phyloP scores from a whole-genome alignment of 2,888 invertebrate species.

The Dicycla oo region DNA sequence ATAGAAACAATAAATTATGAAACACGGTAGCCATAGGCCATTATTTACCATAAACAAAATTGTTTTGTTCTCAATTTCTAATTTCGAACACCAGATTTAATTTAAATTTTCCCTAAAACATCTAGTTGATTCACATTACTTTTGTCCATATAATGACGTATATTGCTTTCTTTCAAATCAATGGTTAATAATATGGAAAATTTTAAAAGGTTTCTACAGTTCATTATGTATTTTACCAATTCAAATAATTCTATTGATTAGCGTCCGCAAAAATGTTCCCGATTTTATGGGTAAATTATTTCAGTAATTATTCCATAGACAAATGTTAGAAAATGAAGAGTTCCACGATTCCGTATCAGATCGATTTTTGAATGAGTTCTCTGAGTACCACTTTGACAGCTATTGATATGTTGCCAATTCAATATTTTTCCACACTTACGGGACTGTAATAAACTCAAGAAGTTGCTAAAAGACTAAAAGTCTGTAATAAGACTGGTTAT shows the following conservation, averaged over 20 bases:
- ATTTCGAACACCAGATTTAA: neutral
- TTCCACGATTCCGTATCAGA: neutral
- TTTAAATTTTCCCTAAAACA: neutral
- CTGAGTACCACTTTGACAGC: constrained; percentile 7
- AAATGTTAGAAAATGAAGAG: neutral
- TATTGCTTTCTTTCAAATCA: neutral
- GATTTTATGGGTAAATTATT: neutral
- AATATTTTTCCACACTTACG: neutral
- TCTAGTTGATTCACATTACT: neutral
- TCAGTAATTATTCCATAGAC: constrained; percentile 23
- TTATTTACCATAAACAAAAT: constrained; percentile 55
- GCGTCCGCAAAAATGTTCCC: neutral
- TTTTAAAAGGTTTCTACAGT: neutral
- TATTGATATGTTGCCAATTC: neutral
- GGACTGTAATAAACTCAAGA: neutral
- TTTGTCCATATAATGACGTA: fast-evolving
- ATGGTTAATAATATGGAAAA: fast-evolving
- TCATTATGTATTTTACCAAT: no score
- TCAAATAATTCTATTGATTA: no score
- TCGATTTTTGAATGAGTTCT: neutral
- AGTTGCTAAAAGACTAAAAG: no score
- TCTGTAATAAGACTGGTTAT: no score
- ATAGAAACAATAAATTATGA: constrained; percentile 55
- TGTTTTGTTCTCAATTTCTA: constrained; percentile 7
- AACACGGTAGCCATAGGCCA: constrained; percentile 63